A percentile compares a stretch with the other conserved stretches of the same genome.
These are phyloP conservation scores for Caenorhabditis auriculariae DNA, from an alignment of 2,888 invertebrate species.

Conservation along the genomic window DNA sequence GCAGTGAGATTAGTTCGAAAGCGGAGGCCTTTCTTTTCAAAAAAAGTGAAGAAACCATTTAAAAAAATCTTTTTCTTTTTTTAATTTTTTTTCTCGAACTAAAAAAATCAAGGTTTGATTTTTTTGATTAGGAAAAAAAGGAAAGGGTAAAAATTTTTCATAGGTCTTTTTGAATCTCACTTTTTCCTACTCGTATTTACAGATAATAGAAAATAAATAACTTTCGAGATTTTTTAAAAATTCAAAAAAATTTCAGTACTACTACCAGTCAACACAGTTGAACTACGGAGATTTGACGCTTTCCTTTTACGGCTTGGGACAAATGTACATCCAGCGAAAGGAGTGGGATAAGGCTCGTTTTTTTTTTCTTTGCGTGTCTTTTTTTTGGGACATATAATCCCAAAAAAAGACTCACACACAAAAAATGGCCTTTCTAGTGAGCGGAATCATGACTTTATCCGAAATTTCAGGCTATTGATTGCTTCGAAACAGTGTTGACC, in stretches of 20 bases:
- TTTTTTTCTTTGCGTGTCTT: background rate
- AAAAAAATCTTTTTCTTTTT: too few species aligned
- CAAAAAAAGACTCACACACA: background rate
- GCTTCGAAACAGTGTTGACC: conserved; percentile 97
- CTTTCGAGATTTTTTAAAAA: background rate
- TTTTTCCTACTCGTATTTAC: too few species aligned
- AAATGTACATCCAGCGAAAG: conserved; percentile 97
- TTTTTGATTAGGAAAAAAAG: background rate
- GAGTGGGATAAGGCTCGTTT: conserved; percentile 61
- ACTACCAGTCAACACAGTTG: conserved; percentile 78
- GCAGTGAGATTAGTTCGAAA: too few species aligned
- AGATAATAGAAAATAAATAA: background rate
- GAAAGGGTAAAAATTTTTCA: background rate
- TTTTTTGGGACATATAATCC: background rate
- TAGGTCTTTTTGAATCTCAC: background rate
- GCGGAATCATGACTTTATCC: background rate
- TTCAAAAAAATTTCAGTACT: conserved; percentile 70
- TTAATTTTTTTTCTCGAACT: too few species aligned
- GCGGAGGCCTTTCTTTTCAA: background rate
- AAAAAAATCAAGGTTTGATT: too few species aligned
- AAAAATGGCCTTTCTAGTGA: background rate
- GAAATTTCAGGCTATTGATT: conserved; percentile 81
- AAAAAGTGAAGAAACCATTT: background rate
- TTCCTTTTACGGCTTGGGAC: conserved; percentile 95
- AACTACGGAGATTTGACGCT: conserved; percentile 90